These are phyloP conservation scores for Bos taurus DNA, from an alignment of 2,113 vertebrate genomes.

Conservation along the genomic window ARS-UCD2.0 NC_037330.1:5585501-5586000, in stretches of 20 bases:
- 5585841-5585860: not conserved
- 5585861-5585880: not conserved
- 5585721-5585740: not conserved
- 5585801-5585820: not conserved
- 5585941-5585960: not conserved
- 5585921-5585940: not conserved
- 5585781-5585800: not conserved
- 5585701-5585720: not conserved
- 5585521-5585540: not conserved
- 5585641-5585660: not conserved
- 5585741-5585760: not conserved
- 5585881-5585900: not conserved
- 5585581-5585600: not conserved
- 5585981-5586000: not conserved
- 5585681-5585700: not conserved
- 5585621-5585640: not conserved
- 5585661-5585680: not conserved
- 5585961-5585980: not conserved
- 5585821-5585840: not conserved
- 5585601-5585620: not conserved
- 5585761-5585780: not conserved
- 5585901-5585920: accelerated
- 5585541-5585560: not conserved
- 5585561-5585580: not conserved
- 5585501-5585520: not conserved